Evolutionary conservation across 2,113 vertebrate genomes (phyloP).

Genomic region (Cyanoderma ruficeps): DNA sequence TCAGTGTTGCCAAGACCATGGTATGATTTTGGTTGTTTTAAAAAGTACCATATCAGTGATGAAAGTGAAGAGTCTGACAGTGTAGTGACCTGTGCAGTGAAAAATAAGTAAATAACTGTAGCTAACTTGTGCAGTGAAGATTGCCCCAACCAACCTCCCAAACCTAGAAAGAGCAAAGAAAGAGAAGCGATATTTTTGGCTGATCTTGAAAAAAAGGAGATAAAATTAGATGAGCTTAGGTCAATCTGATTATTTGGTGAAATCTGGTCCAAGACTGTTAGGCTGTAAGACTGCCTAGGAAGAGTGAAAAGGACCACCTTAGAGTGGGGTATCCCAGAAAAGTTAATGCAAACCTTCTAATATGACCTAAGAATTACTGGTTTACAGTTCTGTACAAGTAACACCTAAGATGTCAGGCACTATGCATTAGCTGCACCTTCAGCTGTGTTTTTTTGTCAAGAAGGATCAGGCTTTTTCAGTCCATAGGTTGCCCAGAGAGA

Average conservation of each 20-base stretch:
- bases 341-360: background rate
- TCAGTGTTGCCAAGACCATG: background rate
- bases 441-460: background rate
- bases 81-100: background rate
- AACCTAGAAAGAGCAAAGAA: background rate
- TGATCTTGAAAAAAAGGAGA: background rate
- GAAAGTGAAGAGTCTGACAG: background rate
- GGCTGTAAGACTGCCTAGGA: background rate
- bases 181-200: background rate
- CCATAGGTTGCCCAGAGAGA: background rate
- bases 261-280: background rate
- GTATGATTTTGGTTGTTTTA: background rate
- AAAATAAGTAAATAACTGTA: background rate
- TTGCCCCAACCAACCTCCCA: fast-evolving
- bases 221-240: background rate
- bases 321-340: background rate
- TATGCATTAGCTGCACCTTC: background rate
- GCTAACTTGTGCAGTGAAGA: background rate
- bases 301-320: background rate
- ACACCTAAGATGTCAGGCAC: background rate
- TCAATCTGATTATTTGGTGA: background rate
- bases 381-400: background rate
- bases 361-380: background rate
- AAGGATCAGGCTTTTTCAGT: background rate
- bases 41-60: background rate